A percentile compares a stretch with the other conserved stretches of the same genome.
Evolutionary conservation across 2,113 vertebrate species (phyloP).

Genomic region (Procavia capensis): DNA sequence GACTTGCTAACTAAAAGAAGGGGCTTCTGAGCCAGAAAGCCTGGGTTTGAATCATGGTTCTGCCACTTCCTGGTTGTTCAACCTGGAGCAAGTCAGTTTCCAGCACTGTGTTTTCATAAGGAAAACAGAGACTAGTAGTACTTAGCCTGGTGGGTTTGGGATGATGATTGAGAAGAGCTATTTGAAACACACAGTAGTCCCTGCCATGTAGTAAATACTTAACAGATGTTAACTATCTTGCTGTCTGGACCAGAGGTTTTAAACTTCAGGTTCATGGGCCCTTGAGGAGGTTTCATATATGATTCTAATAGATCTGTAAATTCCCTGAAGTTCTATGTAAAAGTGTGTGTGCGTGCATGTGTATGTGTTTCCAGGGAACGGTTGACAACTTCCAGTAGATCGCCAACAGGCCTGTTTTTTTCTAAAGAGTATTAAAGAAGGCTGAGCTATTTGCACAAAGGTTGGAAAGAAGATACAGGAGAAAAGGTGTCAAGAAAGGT

Average conservation of each 20-base stretch:
- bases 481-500: slow-evolving; percentile 13
- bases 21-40: not conserved
- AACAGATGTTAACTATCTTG: slow-evolving; percentile 28
- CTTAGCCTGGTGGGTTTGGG: not conserved
- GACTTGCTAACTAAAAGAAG: slow-evolving; percentile 17
- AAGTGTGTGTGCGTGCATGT: not conserved
- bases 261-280: not conserved
- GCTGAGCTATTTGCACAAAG: not conserved
- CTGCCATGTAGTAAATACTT: not conserved
- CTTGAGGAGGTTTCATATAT: not conserved
- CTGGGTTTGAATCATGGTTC: not conserved
- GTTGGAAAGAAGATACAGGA: not conserved
- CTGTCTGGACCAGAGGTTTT: not conserved
- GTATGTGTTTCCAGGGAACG: not conserved
- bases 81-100: slow-evolving; percentile 29
- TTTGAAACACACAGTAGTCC: slow-evolving; percentile 30
- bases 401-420: not conserved
- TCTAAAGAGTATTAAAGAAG: slow-evolving; percentile 31
- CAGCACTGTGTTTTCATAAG: slow-evolving; percentile 17
- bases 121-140: slow-evolving; percentile 21
- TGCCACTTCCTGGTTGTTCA: not conserved
- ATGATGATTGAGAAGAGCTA: slow-evolving; percentile 26
- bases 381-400: slow-evolving; percentile 15
- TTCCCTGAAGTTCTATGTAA: not conserved
- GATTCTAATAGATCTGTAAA: slow-evolving; percentile 25